Conservation (phyloP, 2,797 vertebrate genomes). For the Eulemur rubriventer region DNA sequence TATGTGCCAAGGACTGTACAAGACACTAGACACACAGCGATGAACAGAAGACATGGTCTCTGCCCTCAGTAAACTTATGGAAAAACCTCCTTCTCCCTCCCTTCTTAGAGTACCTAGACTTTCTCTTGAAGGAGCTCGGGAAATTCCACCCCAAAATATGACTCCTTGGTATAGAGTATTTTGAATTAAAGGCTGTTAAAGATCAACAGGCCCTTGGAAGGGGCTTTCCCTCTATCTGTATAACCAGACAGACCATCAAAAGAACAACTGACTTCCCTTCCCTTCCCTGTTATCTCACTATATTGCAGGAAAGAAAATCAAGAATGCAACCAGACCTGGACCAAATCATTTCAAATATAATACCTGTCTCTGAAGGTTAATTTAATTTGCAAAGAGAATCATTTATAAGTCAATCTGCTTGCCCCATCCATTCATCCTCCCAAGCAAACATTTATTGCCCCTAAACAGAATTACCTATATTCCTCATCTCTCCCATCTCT, state of each 20-base stretch:
- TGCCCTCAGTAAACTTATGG: background rate
- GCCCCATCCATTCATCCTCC: too few species aligned
- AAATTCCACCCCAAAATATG: too few species aligned
- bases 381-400: too few species aligned
- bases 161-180: too few species aligned
- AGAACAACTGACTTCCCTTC: background rate
- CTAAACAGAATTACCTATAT: background rate
- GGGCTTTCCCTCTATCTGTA: background rate
- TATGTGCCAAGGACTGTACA: background rate
- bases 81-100: background rate
- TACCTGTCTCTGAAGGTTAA: too few species aligned
- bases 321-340: too few species aligned
- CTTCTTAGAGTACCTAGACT: background rate
- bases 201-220: background rate
- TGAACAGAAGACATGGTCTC: background rate
- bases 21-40: background rate
- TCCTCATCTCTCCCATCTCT: too few species aligned
- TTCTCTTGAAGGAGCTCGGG: background rate
- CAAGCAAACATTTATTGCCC: too few species aligned
- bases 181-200: too few species aligned
- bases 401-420: too few species aligned
- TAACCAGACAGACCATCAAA: background rate
- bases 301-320: background rate
- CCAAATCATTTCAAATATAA: too few species aligned
- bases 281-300: background rate